Evolutionary conservation across 2,113 vertebrate species (phyloP).

Genomic region (Ophiodon elongatus): DNA sequence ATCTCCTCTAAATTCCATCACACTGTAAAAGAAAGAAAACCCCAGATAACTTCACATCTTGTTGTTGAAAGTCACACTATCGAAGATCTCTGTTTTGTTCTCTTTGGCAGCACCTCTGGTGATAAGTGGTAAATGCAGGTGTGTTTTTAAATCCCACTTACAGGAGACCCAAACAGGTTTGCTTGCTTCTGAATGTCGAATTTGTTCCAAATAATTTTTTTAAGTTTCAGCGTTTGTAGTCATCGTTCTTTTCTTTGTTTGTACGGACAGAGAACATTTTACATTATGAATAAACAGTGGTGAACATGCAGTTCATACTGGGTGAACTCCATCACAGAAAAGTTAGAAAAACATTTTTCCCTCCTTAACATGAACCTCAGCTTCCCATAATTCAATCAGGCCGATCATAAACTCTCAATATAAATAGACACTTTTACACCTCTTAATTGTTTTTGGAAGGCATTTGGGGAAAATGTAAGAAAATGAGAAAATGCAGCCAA

Average conservation of each 20-base stretch:
- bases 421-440: not conserved
- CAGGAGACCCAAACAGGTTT: no score
- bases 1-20: not conserved
- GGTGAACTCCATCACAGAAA: not conserved
- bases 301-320: not conserved
- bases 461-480: slow-evolving; percentile 1
- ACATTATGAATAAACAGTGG: no score
- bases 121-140: no score
- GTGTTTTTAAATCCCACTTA: no score
- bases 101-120: no score
- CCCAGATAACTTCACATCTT: not conserved
- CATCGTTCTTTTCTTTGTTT: not conserved
- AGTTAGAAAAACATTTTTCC: not conserved
- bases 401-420: not conserved
- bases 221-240: not conserved
- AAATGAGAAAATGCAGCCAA: not conserved
- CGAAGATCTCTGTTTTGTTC: not conserved
- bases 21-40: not conserved
- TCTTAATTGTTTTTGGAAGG: not conserved
- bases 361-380: not conserved
- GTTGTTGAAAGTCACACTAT: not conserved
- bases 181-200: no score
- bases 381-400: not conserved
- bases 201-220: not conserved
- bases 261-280: no score